These are phyloP conservation scores for Salminus brasiliensis DNA, from an alignment of 2,113 vertebrate species.

Conservation along the genomic window DNA sequence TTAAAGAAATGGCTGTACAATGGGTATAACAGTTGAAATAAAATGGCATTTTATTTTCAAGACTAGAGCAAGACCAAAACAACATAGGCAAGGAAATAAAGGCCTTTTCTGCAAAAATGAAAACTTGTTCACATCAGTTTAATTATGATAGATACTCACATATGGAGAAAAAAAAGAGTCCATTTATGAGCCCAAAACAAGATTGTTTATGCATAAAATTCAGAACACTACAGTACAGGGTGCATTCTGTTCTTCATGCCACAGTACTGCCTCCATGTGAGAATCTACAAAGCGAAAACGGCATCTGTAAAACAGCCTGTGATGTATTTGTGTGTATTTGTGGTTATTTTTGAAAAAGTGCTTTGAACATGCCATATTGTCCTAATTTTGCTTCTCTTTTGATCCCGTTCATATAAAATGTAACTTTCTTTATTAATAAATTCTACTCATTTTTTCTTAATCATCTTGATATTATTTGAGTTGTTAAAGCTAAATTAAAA, in stretches of 20 bases:
- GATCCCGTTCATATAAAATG: not conserved
- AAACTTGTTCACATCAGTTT: too few species aligned
- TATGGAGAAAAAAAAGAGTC: not conserved
- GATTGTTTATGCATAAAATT: not conserved
- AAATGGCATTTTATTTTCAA: too few species aligned
- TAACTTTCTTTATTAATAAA: not conserved
- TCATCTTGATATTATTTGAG: too few species aligned
- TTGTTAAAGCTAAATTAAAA: too few species aligned
- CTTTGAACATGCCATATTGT: conserved; percentile 10
- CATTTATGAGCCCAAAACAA: not conserved
- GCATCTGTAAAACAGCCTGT: not conserved
- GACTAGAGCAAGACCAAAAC: too few species aligned
- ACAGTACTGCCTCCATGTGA: not conserved
- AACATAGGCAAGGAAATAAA: too few species aligned
- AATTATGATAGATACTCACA: too few species aligned
- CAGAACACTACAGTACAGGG: not conserved
- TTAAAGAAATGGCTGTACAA: too few species aligned
- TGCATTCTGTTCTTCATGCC: not conserved
- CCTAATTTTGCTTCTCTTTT: not conserved
- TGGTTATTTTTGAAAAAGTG: not conserved
- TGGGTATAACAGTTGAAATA: too few species aligned
- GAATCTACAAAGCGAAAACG: not conserved
- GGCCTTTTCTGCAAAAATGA: too few species aligned
- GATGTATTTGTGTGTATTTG: conserved; percentile 10
- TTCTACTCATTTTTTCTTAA: not conserved